Evolutionary conservation across 2,113 vertebrate genomes (phyloP), one percentile per base, ranked within the genome.

Genomic region (Phrynocephalus versicolor): DNA sequence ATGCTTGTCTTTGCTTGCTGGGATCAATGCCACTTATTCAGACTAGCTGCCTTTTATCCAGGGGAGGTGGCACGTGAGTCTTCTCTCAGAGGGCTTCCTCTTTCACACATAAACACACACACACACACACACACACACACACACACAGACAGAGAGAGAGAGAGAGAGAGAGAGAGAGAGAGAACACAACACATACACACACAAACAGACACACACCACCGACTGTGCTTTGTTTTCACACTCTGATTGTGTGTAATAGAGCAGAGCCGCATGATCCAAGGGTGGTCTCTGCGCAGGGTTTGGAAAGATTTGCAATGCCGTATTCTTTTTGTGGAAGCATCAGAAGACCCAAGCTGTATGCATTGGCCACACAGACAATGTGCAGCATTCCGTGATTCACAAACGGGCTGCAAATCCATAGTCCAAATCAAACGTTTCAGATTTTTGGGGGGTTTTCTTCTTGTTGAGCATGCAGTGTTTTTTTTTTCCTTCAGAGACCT

Each of bases 1-100:
- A 75, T 88, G 9, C 73, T 9, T 35, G 12, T 71, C 82, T 87
- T 87, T 41, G 25, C 87, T 85, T 39, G 39, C 0, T 0, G 0
- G 0, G 88, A 89, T 91, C 90, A 88, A 81, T 0, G 0, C 79
- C 67, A 91, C 88, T 93, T 85, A 85, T 85, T 57, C 35, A 65
- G 4, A 86, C 86, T 0, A 1, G 41, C 60, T 84, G 90, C 83
- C 76, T 90, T 88, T 89, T 78, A 90, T 89, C 90, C 0, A 0
- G 76, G 75, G 89, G 88, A 81, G 89, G 0, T 45, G 81, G 72
- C 3, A 0, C 0, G 0, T 60, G 77, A 87, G 39, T 33, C 82
- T 88, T n/a, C 85, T 87, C 84, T 80, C 85, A 82, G 81, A 64
- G 78, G 0, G 0, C 2, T 1, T 23, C 76, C 37, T 80, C 87